phyloP scores from a whole-genome alignment of 1,140 invertebrate species.

The Zaprionus africanus region DNA sequence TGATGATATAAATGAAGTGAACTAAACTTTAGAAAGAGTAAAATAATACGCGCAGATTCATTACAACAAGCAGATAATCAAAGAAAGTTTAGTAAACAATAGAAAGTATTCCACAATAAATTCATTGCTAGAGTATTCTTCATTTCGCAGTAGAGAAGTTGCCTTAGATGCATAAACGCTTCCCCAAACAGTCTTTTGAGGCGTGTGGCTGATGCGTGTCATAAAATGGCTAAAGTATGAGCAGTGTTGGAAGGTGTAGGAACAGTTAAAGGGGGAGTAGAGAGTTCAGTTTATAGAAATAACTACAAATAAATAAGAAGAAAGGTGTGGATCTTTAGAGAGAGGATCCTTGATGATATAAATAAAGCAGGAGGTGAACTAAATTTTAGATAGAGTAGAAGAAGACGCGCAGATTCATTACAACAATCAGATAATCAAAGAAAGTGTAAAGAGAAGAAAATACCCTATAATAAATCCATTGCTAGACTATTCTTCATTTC shows the following conservation, averaged over 20 bases:
- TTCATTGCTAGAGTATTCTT: conserved; percentile 17
- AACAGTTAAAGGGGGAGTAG: neutral
- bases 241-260: conserved; percentile 40
- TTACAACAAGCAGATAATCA: neutral
- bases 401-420: too few relatives aligned
- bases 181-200: conserved; percentile 16
- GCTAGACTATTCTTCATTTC: conserved; percentile 14
- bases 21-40: neutral
- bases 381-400: neutral
- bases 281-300: too few relatives aligned
- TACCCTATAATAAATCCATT: neutral
- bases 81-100: neutral
- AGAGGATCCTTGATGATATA: neutral
- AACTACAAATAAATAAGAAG: too few relatives aligned
- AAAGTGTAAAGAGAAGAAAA: neutral
- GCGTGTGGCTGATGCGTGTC: conserved; percentile 54
- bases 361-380: too few relatives aligned
- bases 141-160: neutral
- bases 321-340: neutral
- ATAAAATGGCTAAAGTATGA: conserved; percentile 72
- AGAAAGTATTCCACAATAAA: neutral
- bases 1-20: neutral
- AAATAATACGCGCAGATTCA: too few relatives aligned
- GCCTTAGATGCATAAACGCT: neutral
- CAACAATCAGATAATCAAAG: too few relatives aligned